Evolutionary conservation across 2,888 invertebrate genomes (phyloP).

Genomic region (Drosophila phalerata): DNA sequence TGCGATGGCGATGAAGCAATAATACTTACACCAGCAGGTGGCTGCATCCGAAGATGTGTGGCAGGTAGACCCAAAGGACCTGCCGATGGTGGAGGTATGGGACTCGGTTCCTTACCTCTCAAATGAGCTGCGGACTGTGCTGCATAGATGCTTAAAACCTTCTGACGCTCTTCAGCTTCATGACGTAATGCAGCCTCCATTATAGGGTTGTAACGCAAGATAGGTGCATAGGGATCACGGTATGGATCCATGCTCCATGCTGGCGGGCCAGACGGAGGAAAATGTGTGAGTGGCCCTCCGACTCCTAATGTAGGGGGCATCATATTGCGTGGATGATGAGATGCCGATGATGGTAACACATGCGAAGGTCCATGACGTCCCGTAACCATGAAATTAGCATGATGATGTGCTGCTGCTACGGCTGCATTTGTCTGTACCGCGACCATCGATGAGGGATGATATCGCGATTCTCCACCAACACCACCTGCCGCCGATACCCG

Average conservation of each 20-base stretch:
- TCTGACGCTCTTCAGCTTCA: conserved; percentile 92
- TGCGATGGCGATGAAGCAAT: conserved; percentile 41
- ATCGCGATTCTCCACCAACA: conserved; percentile 86
- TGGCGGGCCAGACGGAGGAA: conserved; percentile 87
- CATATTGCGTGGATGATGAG: conserved; percentile 87
- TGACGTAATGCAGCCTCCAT: conserved; percentile 92
- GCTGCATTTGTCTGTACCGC: conserved; percentile 85
- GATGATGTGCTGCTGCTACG: conserved; percentile 83
- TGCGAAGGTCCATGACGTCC: conserved; percentile 86
- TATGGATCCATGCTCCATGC: conserved; percentile 88
- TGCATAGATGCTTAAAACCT: conserved; percentile 90
- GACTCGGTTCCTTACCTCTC: conserved; percentile 85
- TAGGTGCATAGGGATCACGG: conserved; percentile 88
- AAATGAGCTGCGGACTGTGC: conserved; percentile 86
- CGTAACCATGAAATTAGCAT: conserved; percentile 86
- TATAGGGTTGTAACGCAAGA: conserved; percentile 91
- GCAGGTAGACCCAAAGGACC: conserved; percentile 79
- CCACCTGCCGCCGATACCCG: conserved; percentile 75
- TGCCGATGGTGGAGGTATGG: conserved; percentile 84
- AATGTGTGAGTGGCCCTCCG: conserved; percentile 87
- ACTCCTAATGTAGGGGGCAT: conserved; percentile 86
- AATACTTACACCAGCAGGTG: conserved; percentile 37
- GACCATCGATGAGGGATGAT: conserved; percentile 86
- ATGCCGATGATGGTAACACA: conserved; percentile 85
- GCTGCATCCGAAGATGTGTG: conserved; percentile 84